These are phyloP conservation scores for Mus musculus DNA, from an alignment of 2,113 vertebrate genomes.

Conservation along the genomic window DNA sequence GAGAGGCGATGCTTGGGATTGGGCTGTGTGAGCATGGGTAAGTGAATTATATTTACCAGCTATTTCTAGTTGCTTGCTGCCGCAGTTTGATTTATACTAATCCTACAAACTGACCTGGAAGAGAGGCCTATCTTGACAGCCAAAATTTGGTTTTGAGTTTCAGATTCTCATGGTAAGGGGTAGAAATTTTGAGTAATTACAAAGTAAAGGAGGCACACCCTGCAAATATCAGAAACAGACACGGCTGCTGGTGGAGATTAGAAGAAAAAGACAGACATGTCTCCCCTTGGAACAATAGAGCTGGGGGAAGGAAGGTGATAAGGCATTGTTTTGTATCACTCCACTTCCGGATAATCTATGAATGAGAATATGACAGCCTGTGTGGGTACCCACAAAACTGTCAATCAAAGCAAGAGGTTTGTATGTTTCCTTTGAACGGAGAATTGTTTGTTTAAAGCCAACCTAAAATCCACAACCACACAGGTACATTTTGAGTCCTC, in stretches of 20 bases:
- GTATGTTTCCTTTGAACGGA: conserved; percentile 1
- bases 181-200: conserved; percentile 51
- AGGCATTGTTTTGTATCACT: background rate
- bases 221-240: conserved; percentile 38
- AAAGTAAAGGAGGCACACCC: conserved; percentile 4
- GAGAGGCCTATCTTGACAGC: background rate
- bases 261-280: background rate
- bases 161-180: conserved; percentile 31
- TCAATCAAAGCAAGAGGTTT: background rate
- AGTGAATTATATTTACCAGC: conserved; percentile 31
- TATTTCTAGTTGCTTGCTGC: conserved; percentile 31
- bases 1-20: background rate
- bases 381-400: background rate
- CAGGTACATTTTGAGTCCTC: conserved; percentile 27
- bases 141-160: conserved; percentile 30
- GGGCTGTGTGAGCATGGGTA: conserved; percentile 9
- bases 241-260: background rate
- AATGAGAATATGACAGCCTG: conserved; percentile 47
- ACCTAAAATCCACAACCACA: background rate
- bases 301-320: background rate
- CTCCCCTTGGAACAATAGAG: background rate
- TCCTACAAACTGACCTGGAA: conserved; percentile 5
- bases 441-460: conserved; percentile 33
- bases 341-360: conserved; percentile 13
- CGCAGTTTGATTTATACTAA: conserved; percentile 17